Evolutionary conservation across 2,888 invertebrate genomes (phyloP).

Genomic region (Oligia strigilis): DNA sequence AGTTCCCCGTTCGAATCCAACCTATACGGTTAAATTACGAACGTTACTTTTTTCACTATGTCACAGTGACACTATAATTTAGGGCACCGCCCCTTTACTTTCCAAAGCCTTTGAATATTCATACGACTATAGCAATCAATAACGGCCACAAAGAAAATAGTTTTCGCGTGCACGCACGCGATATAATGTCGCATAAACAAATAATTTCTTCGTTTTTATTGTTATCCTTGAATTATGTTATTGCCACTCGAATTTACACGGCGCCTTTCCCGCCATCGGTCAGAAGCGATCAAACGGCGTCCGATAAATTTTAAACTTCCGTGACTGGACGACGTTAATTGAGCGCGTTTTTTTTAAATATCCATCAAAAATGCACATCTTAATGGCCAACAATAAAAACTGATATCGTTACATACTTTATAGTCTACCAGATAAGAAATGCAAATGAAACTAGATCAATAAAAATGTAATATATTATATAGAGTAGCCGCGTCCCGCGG

Average conservation of each 20-base stretch:
- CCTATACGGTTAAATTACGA: constrained; percentile 85
- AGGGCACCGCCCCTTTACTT: constrained; percentile 88
- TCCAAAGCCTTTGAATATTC: constrained; percentile 89
- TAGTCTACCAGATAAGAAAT: constrained; percentile 75
- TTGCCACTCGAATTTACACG: constrained; percentile 80
- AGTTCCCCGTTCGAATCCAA: constrained; percentile 84
- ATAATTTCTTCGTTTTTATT: constrained; percentile 88
- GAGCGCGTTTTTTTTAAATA: constrained; percentile 82
- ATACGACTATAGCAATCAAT: constrained; percentile 90
- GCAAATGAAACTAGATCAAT: constrained; percentile 77
- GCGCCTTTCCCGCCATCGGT: constrained; percentile 70
- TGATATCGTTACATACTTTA: constrained; percentile 81
- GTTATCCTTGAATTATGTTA: constrained; percentile 82
- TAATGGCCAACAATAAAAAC: constrained; percentile 84
- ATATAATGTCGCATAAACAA: constrained; percentile 89
- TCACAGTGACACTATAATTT: constrained; percentile 90
- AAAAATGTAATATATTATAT: constrained; percentile 71
- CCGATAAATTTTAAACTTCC: constrained; percentile 86
- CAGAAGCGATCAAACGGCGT: constrained; percentile 78
- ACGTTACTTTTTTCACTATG: constrained; percentile 86
- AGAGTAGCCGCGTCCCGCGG: constrained; percentile 48
- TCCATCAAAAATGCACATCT: constrained; percentile 88
- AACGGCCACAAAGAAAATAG: constrained; percentile 88
- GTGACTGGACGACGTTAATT: constrained; percentile 88
- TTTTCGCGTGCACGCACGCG: constrained; percentile 90